Evolutionary conservation across 2,888 invertebrate species (phyloP).

Genomic region (Pteria penguin): DNA sequence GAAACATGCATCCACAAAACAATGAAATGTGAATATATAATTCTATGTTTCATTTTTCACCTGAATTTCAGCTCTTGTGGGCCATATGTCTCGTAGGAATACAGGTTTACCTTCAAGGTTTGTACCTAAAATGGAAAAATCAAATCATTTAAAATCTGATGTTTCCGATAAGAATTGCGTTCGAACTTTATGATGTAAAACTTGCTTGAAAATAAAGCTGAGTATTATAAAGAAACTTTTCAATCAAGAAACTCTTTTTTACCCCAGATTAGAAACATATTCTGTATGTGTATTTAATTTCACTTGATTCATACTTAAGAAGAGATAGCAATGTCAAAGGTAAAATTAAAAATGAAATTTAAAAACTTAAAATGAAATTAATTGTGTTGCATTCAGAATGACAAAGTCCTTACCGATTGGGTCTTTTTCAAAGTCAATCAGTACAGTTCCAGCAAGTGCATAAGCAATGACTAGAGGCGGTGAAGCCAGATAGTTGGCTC

Average conservation of each 20-base stretch:
- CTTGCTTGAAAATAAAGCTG: background rate
- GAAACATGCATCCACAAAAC: too few relatives aligned
- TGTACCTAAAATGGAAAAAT: slow-evolving; percentile 65
- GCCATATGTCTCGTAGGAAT: slow-evolving; percentile 97
- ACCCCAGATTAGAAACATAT: too few relatives aligned
- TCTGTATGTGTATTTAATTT: background rate
- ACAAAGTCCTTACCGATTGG: slow-evolving; percentile 90
- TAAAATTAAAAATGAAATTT: too few relatives aligned
- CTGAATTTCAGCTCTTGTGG: slow-evolving; percentile 93
- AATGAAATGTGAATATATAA: too few relatives aligned
- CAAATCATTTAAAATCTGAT: background rate
- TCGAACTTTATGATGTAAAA: background rate
- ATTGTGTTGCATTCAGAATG: too few relatives aligned
- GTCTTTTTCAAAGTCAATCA: slow-evolving; percentile 95
- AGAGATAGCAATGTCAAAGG: background rate
- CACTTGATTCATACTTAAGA: background rate
- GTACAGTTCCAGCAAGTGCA: slow-evolving; percentile 95
- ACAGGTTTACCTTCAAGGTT: slow-evolving; percentile 87
- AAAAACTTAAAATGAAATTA: too few relatives aligned
- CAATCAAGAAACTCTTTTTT: too few relatives aligned
- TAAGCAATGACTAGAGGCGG: slow-evolving; percentile 98
- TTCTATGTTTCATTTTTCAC: too few relatives aligned
- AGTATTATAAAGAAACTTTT: too few relatives aligned
- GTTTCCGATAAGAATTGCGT: background rate
- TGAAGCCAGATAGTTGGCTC: slow-evolving; percentile 99